These are phyloP conservation scores for Trachelus troglodyta DNA, from an alignment of 2,888 invertebrate species.

Conservation along the genomic window DNA sequence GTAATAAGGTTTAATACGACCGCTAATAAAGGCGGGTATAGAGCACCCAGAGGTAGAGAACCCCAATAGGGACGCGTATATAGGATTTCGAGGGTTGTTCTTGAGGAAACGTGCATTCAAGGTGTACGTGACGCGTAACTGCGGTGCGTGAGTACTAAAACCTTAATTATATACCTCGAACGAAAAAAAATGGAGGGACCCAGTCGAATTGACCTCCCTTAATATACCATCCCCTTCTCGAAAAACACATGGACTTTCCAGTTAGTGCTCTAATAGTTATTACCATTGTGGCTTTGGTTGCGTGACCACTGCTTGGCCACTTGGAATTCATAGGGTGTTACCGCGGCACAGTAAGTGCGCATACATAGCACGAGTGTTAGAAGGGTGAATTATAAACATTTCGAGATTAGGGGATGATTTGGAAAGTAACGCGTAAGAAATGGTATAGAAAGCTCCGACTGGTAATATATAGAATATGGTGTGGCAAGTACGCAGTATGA, in stretches of 20 bases:
- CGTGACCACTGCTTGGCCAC: constrained; percentile 25
- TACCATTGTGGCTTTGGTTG: constrained; percentile 1
- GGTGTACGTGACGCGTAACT: constrained; percentile 5
- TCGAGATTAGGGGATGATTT: not conserved
- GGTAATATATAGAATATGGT: not conserved
- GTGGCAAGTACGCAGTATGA: not conserved
- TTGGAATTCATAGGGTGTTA: constrained; percentile 41
- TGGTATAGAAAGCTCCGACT: not conserved
- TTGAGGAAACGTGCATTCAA: not conserved
- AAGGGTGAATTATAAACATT: constrained; percentile 11
- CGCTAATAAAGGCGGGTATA: constrained; percentile 2
- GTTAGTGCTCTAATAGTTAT: not conserved
- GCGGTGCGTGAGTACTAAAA: not conserved
- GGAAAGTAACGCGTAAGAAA: not conserved
- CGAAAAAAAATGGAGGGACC: not conserved
- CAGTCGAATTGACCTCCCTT: not conserved
- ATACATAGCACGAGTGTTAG: constrained; percentile 40
- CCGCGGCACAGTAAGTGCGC: constrained; percentile 5
- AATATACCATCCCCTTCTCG: not conserved
- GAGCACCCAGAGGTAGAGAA: not conserved
- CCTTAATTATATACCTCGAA: not conserved
- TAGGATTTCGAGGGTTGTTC: constrained; percentile 1
- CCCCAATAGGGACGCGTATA: not conserved
- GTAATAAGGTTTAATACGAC: constrained; percentile 8
- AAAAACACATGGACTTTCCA: not conserved